These are phyloP conservation scores for Anguilla pacifica DNA, from an alignment of 2,797 vertebrate species.

Conservation along the genomic window DNA sequence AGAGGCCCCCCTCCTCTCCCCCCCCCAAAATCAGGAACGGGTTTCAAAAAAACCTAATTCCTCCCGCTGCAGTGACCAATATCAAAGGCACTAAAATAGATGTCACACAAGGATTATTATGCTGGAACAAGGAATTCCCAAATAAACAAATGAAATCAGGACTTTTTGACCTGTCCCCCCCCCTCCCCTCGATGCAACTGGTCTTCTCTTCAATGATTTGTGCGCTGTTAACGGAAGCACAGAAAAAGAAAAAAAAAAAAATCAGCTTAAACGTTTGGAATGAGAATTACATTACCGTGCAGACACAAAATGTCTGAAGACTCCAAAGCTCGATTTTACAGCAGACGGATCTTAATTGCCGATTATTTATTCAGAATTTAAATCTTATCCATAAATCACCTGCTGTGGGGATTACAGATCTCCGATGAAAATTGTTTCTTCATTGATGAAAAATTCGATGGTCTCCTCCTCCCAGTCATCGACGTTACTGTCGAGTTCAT, in stretches of 20 bases:
- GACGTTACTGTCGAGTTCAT: constrained; percentile 94
- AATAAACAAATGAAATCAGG: constrained; percentile 44
- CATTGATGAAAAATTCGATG: constrained; percentile 99
- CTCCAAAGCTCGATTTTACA: too few relatives aligned
- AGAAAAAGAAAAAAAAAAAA: not conserved
- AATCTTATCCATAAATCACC: constrained; percentile 65
- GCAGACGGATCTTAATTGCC: not conserved
- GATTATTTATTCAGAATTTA: not conserved
- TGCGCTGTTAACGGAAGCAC: constrained; percentile 16
- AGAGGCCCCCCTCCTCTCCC: constrained; percentile 16
- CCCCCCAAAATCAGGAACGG: constrained; percentile 40
- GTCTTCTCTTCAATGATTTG: constrained; percentile 55
- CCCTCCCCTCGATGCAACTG: constrained; percentile 46
- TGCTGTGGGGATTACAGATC: constrained; percentile 83
- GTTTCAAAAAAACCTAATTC: constrained; percentile 39
- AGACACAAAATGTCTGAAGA: not conserved
- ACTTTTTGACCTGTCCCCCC: constrained; percentile 43
- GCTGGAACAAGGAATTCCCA: constrained; percentile 16
- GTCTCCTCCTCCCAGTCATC: constrained; percentile 99
- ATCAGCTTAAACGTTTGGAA: not conserved
- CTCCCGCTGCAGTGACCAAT: constrained; percentile 64
- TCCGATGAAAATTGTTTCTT: constrained; percentile 95
- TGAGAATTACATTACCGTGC: not conserved
- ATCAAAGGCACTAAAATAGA: constrained; percentile 78
- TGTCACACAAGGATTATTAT: constrained; percentile 66